Evolutionary conservation across 2,888 invertebrate genomes (phyloP).

Genomic region (Proisotoma minuta): DNA sequence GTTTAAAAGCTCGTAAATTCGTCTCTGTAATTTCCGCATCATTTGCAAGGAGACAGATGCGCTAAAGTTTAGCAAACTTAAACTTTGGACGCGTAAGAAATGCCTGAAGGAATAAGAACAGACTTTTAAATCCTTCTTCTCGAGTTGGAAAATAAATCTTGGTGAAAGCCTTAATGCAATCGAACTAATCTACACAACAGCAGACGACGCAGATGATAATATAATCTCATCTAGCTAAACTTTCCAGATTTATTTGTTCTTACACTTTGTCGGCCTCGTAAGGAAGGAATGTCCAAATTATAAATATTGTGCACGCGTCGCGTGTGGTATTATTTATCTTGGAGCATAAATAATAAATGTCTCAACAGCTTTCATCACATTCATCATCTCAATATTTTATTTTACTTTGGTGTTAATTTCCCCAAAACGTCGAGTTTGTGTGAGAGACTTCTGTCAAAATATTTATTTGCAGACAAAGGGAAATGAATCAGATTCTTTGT

Average conservation of each 20-base stretch:
- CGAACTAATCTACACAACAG: neutral
- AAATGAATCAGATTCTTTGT: too few relatives aligned
- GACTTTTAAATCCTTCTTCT: neutral
- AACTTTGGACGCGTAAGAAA: neutral
- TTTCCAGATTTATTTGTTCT: constrained; percentile 16
- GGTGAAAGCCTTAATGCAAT: constrained; percentile 17
- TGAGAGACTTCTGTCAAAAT: too few relatives aligned
- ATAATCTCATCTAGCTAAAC: constrained; percentile 2
- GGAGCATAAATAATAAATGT: constrained; percentile 5
- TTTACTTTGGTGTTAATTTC: too few relatives aligned
- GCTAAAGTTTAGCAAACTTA: neutral
- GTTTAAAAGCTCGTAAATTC: too few relatives aligned
- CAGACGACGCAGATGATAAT: constrained; percentile 9
- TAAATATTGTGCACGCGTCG: constrained; percentile 6
- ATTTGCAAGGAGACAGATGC: constrained; percentile 12
- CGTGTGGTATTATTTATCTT: constrained; percentile 2
- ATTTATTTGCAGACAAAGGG: too few relatives aligned
- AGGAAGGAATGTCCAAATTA: constrained; percentile 1
- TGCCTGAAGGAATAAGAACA: neutral
- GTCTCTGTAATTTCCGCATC: too few relatives aligned
- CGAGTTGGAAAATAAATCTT: constrained; percentile 12
- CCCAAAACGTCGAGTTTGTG: too few relatives aligned
- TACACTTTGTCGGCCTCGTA: constrained; percentile 5
- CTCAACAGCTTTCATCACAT: too few relatives aligned
- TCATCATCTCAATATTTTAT: too few relatives aligned